A percentile compares a stretch with the other conserved stretches of the same genome.
Conservation (phyloP, 2,113 vertebrate genomes). For the Cairina moschata region DNA sequence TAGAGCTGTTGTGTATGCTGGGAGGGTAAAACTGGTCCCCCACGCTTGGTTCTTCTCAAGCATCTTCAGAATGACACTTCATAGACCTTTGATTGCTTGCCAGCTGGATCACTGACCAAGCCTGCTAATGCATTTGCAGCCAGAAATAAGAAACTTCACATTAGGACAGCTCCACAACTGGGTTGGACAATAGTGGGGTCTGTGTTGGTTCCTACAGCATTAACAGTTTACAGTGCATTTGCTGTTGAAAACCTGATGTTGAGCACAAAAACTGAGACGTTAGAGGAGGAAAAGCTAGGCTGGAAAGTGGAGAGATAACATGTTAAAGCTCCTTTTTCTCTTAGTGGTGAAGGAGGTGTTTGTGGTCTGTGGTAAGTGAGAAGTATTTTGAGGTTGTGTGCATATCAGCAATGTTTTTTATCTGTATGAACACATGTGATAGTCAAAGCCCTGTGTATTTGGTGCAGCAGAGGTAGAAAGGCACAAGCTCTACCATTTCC, state of each 20-base stretch:
- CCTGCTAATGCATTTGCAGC: not conserved
- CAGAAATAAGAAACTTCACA: not conserved
- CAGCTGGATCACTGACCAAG: not conserved
- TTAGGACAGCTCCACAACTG: fast-evolving
- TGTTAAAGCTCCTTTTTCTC: not conserved
- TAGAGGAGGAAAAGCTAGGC: not conserved
- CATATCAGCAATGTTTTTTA: not conserved
- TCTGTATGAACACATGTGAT: not conserved
- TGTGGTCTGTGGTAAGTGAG: conserved; percentile 32
- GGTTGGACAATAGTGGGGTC: not conserved
- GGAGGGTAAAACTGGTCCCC: not conserved
- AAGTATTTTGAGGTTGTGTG: not conserved
- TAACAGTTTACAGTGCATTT: not conserved
- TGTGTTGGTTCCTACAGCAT: not conserved
- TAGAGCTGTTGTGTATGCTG: not conserved
- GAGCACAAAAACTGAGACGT: not conserved
- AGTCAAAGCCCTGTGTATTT: not conserved
- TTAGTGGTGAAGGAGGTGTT: not conserved
- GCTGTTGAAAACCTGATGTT: not conserved
- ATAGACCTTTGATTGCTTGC: not conserved
- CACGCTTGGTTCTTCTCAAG: not conserved
- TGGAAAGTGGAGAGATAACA: not conserved
- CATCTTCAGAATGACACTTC: not conserved
- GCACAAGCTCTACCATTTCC: conserved; percentile 12
- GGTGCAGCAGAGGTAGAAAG: not conserved